phyloP scores from a whole-genome alignment of 2,797 vertebrate genomes.

The Coregonus suidteri region DNA sequence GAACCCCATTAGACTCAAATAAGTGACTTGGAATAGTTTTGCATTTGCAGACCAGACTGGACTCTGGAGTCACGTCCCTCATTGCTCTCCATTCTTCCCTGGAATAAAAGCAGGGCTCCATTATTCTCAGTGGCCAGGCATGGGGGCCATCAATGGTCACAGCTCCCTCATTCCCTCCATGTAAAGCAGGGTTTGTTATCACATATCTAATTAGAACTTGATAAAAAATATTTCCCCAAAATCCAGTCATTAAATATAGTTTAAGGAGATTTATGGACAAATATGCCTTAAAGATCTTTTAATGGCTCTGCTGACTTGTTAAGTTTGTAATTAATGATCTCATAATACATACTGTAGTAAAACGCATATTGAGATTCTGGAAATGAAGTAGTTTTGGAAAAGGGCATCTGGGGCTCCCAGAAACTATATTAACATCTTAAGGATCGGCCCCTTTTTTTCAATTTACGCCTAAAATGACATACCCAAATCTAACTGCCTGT shows the following conservation, averaged over 20 bases:
- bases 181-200: slow-evolving; percentile 86
- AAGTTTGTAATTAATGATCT: slow-evolving; percentile 94
- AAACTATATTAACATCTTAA: slow-evolving; percentile 61
- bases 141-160: slow-evolving; percentile 77
- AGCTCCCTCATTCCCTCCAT: slow-evolving; percentile 74
- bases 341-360: slow-evolving; percentile 92
- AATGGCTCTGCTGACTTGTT: slow-evolving; percentile 97
- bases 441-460: no score
- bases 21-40: slow-evolving; percentile 68
- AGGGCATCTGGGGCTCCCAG: slow-evolving; percentile 73
- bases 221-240: slow-evolving; percentile 92
- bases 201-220: slow-evolving; percentile 98
- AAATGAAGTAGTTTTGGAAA: slow-evolving; percentile 78
- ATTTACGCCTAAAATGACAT: no score
- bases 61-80: slow-evolving; percentile 75
- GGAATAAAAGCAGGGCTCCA: slow-evolving; percentile 77
- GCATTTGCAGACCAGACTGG: slow-evolving; percentile 72
- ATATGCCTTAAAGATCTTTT: slow-evolving; percentile 99
- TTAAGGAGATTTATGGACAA: slow-evolving; percentile 99
- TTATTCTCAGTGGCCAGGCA: slow-evolving; percentile 78
- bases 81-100: slow-evolving; percentile 72
- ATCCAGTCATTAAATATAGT: slow-evolving; percentile 99
- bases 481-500: no score
- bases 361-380: slow-evolving; percentile 83
- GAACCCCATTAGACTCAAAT: slow-evolving; percentile 69